These are phyloP conservation scores for Drosophila rufa DNA, from an alignment of 1,140 invertebrate species.

Conservation along the genomic window DNA sequence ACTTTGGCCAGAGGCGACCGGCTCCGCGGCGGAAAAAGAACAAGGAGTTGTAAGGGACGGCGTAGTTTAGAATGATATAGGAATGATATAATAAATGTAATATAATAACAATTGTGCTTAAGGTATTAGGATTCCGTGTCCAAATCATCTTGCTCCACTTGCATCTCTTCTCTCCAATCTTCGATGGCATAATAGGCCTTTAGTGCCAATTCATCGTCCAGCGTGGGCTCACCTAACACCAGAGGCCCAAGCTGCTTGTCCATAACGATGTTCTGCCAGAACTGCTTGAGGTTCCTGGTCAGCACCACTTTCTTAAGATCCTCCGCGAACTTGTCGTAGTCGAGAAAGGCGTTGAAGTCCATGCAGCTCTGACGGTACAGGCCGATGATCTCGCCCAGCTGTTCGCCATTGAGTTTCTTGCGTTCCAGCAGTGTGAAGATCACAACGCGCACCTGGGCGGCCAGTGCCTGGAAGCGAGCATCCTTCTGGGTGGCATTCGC, in stretches of 20 bases:
- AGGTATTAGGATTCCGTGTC: neutral
- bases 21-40: conserved; percentile 35
- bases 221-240: conserved; percentile 59
- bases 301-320: conserved; percentile 49
- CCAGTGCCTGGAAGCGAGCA: conserved; percentile 54
- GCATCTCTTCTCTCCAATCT: conserved; percentile 9
- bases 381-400: conserved; percentile 53
- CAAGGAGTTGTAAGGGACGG: conserved; percentile 15
- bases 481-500: conserved; percentile 60
- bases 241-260: conserved; percentile 66
- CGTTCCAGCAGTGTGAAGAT: conserved; percentile 62
- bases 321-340: conserved; percentile 70
- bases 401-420: conserved; percentile 40
- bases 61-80: neutral
- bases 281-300: conserved; percentile 34
- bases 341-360: conserved; percentile 64
- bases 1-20: conserved; percentile 65
- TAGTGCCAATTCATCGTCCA: conserved; percentile 64
- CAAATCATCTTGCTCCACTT: neutral
- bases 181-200: conserved; percentile 53
- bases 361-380: conserved; percentile 61
- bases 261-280: conserved; percentile 65
- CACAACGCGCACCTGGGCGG: conserved; percentile 69
- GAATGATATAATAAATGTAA: neutral
- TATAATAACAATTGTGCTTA: neutral